phyloP scores from a whole-genome alignment of 2,797 vertebrate species.

The Poecilia velifera region DNA sequence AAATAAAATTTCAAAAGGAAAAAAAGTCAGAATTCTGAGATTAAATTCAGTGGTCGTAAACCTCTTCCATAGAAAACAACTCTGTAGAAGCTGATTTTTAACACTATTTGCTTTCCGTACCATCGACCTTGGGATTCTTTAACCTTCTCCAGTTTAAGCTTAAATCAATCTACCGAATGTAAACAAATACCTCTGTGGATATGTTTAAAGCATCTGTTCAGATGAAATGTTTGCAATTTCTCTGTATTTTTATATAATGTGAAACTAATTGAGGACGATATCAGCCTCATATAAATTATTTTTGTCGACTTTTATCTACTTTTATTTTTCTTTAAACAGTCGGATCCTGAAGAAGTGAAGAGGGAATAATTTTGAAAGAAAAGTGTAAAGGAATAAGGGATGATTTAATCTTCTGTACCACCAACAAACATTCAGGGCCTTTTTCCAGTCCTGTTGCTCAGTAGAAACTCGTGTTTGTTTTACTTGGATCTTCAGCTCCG shows the following conservation, averaged over 20 bases:
- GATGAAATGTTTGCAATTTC: not conserved
- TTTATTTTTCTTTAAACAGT: not conserved
- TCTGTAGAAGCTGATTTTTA: not conserved
- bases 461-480: conserved; percentile 22
- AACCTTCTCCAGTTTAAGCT: not conserved
- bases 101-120: not conserved
- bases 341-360: not conserved
- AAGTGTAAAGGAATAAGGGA: not conserved
- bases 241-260: not conserved
- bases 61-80: not conserved
- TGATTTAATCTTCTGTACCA: not conserved
- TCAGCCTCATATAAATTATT: not conserved
- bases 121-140: not conserved
- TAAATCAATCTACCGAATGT: not conserved
- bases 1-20: too few species aligned
- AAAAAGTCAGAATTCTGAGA: too few species aligned
- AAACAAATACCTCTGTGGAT: not conserved
- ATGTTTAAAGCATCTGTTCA: not conserved
- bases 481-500: conserved; percentile 37
- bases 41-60: too few species aligned
- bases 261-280: not conserved
- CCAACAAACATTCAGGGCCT: not conserved
- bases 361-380: not conserved
- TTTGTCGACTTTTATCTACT: not conserved
- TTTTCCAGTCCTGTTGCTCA: not conserved